Percentiles rank a stretch among this genome's conserved stretches.
phyloP scores from a whole-genome alignment of 2,888 invertebrate species.

The Euclidia mi region DNA sequence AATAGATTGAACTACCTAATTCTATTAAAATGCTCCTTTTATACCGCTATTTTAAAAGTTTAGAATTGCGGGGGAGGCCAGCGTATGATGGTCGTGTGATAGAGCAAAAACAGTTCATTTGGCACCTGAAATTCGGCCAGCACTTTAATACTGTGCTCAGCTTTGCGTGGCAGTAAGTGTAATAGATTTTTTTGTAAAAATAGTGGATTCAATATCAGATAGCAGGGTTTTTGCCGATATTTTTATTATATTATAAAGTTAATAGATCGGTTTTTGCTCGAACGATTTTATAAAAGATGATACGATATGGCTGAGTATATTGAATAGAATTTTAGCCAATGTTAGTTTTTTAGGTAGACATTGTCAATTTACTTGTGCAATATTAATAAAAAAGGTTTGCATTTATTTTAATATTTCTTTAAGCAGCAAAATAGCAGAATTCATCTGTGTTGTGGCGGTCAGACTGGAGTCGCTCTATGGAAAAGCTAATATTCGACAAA shows the following conservation, averaged over 20 bases:
- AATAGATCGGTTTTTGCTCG: background rate
- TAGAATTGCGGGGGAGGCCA: constrained; percentile 34
- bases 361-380: too few relatives aligned
- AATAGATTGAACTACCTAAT: constrained; percentile 42
- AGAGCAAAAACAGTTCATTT: constrained; percentile 63
- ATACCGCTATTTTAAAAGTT: constrained; percentile 21
- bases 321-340: background rate
- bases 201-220: constrained; percentile 39
- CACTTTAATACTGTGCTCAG: constrained; percentile 54
- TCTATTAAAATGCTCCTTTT: constrained; percentile 32
- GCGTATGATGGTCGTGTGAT: constrained; percentile 42
- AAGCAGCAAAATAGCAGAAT: too few relatives aligned
- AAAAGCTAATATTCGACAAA: too few relatives aligned
- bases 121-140: constrained; percentile 60
- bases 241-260: constrained; percentile 2
- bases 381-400: too few relatives aligned
- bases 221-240: constrained; percentile 35
- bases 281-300: background rate
- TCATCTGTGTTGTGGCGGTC: too few relatives aligned
- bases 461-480: too few relatives aligned
- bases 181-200: constrained; percentile 53
- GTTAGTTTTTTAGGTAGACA: too few relatives aligned
- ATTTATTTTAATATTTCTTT: too few relatives aligned
- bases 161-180: constrained; percentile 57
- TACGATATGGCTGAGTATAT: background rate